These are phyloP conservation scores for Sebastiscus tertius DNA, from an alignment of 2,797 vertebrate genomes.

Conservation along the genomic window DNA sequence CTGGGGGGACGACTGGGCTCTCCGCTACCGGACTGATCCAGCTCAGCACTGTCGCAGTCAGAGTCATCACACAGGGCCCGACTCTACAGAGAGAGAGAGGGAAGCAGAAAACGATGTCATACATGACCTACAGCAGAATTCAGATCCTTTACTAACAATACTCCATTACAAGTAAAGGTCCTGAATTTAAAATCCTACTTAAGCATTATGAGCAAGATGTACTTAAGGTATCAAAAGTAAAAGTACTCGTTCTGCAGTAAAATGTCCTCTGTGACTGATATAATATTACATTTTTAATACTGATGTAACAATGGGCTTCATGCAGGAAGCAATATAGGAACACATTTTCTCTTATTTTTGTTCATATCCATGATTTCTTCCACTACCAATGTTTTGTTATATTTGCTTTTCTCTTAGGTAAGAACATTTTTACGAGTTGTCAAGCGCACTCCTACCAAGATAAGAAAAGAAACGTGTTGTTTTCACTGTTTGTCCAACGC, in stretches of 20 bases:
- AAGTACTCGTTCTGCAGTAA: neutral
- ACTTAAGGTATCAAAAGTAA: no score
- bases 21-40: constrained; percentile 91
- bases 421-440: neutral
- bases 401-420: no score
- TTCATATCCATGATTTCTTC: neutral
- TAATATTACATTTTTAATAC: neutral
- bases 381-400: no score
- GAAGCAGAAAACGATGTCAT: neutral
- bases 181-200: no score
- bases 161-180: neutral
- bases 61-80: constrained; percentile 88
- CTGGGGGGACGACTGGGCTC: constrained; percentile 89
- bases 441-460: neutral
- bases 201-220: no score
- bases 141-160: neutral
- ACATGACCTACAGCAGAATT: neutral
- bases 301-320: neutral
- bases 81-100: constrained; percentile 59
- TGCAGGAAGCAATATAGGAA: neutral
- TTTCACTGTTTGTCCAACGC: no score
- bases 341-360: neutral
- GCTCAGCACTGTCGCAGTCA: constrained; percentile 92
- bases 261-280: neutral
- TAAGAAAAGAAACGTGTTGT: no score